Evolutionary conservation across 2,888 invertebrate species (phyloP), one percentile per base, ranked within the genome.

Genomic region (Brenthis daphne): DNA sequence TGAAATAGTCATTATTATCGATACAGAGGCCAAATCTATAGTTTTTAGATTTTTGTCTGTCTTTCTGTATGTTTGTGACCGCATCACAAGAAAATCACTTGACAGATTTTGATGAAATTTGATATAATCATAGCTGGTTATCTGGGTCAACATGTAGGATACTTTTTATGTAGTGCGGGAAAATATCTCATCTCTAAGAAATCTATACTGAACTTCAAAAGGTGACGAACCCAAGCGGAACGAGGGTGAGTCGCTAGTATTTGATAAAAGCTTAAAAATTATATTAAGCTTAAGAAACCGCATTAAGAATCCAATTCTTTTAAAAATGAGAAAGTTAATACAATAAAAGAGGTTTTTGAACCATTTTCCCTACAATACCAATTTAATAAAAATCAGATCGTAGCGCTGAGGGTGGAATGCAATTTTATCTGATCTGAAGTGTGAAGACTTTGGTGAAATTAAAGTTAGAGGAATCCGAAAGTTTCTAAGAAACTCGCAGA

Each of bases 391-490:
- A 74, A 76, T 71, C 72, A 74, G 72, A 61, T 20, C 56, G 50
- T 14, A 47, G 64, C 60, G 64, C 65, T 50, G 33, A 58, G 71
- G 70, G 63, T 71, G 77, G 76, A 80, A 80, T 78, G 78, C 77
- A 78, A 80, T 79, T 80, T 77, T 76, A 77, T 79, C 77, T 71
- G 76, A 76, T 73, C 73, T 68, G 66, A 37, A 75, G 72, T 75
- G 74, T 75, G 74, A 74, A 75, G 70, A 73, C 76, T 73, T 72
- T 56, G 75, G 77, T 77, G 63, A 11, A 79, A 80, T 80, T 81
- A 80, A 78, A 77, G 74, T 75, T 76, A 73, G 75, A 74, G 77
- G 77, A 79, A 77, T 78, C 74, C 65, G 57, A 70, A 76, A 76
- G 74, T 77, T 75, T 66, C 64, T 67, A 60, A 50, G 70, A 69